Percentiles rank a stretch among this genome's conserved stretches.
These are phyloP conservation scores for Phoxinus phoxinus DNA, from an alignment of 2,113 vertebrate genomes.

Conservation along the genomic window DNA sequence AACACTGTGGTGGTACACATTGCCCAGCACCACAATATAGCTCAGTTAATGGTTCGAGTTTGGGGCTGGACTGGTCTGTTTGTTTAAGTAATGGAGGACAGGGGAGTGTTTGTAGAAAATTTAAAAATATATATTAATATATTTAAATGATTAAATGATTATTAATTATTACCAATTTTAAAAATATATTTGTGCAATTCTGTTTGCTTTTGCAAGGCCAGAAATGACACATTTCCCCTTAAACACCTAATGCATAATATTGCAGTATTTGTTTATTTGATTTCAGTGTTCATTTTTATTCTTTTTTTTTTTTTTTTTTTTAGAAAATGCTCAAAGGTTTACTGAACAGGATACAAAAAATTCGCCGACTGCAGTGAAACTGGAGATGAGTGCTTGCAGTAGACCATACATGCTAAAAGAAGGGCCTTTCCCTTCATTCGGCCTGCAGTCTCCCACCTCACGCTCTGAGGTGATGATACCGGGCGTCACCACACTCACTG, in stretches of 20 bases:
- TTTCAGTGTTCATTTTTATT: neutral
- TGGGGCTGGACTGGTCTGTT: neutral
- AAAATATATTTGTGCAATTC: neutral
- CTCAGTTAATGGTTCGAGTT: neutral
- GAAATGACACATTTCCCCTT: neutral
- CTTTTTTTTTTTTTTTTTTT: conserved; percentile 75
- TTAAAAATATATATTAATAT: neutral
- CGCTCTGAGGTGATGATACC: conserved; percentile 84
- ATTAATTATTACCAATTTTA: neutral
- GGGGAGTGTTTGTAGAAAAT: neutral
- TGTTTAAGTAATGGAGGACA: neutral
- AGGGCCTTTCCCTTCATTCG: conserved; percentile 81
- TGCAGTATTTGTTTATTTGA: neutral
- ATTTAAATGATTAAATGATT: neutral
- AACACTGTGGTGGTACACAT: neutral
- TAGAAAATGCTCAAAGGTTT: conserved; percentile 83
- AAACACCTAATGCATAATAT: neutral
- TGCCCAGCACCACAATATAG: neutral
- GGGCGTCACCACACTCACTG: conserved; percentile 85
- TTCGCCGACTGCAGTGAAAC: conserved; percentile 81
- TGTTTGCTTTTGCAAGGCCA: neutral
- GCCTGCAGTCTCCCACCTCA: conserved; percentile 82
- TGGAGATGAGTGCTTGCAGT: conserved; percentile 89
- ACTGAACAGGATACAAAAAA: conserved; percentile 79
- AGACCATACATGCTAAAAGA: conserved; percentile 82